Conservation (phyloP, 2,797 vertebrate species). For the Dallia pectoralis region DNA sequence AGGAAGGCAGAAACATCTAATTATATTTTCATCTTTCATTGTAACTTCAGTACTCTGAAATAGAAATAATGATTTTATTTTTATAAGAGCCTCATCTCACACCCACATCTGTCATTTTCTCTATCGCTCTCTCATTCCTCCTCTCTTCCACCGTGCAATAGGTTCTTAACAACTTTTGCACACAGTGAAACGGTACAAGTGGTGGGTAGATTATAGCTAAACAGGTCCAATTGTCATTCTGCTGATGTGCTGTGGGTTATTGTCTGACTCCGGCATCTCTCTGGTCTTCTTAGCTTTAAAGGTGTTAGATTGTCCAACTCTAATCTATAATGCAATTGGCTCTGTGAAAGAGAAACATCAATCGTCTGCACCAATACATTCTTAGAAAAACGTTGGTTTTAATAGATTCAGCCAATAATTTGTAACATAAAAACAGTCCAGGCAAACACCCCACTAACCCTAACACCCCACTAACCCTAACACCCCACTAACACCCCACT, state of each 20-base stretch:
- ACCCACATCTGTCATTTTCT: slow-evolving; percentile 27
- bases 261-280: slow-evolving; percentile 3
- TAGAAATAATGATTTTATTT: background rate
- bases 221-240: background rate
- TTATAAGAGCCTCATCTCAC: slow-evolving; percentile 19
- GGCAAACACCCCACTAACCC: too few species aligned
- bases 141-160: slow-evolving; percentile 10
- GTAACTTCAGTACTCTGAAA: slow-evolving; percentile 18
- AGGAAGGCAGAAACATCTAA: too few species aligned
- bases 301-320: slow-evolving; percentile 8
- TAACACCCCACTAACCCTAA: too few species aligned
- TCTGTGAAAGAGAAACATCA: slow-evolving; percentile 4
- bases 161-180: background rate
- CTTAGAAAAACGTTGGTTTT: too few species aligned
- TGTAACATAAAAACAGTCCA: too few species aligned
- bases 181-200: background rate
- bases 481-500: too few species aligned
- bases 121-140: background rate
- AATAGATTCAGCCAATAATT: background rate
- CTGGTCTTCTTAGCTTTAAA: slow-evolving; percentile 5
- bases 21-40: slow-evolving; percentile 35
- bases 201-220: slow-evolving; percentile 22
- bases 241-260: background rate
- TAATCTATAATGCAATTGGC: slow-evolving; percentile 5
- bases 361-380: background rate